Evolutionary conservation across 2,888 invertebrate species (phyloP), one percentile per base, ranked within the genome.

Genomic region (Sarcophaga carnaria): DNA sequence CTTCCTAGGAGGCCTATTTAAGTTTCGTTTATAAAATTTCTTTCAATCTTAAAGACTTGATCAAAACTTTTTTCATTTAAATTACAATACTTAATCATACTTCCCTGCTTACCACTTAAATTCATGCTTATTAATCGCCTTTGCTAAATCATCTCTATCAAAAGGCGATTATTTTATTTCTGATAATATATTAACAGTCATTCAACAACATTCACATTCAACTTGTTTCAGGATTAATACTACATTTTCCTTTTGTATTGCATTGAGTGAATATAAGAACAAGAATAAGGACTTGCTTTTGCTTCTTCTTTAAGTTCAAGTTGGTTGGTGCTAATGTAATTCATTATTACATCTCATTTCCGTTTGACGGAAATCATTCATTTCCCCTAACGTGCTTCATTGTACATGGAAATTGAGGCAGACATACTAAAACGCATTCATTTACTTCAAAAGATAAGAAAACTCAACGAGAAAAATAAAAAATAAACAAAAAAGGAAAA

Each of bases 301-400:
- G 45, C 14, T 74, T 17, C 25, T 20, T 75, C 27, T 11, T 75
- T 64, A n/a, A 4, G 20, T 22, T 62, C n/a, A 54, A 54, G 49
- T 49, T 54, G 67, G 22, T 67, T 47, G 83, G 62, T 85, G 80
- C 87, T 83, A 87, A 87, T 85, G 86, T 83, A 85, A 84, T 82
- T 88, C 88, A 88, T 87, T 88, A 85, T 88, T 88, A 88, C 88
- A 85, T 79, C 88, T 89, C 88, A 89, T 89, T 89, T 89, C 89
- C 88, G 88, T 78, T 81, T 63, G 70, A 76, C 80, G 89, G 89
- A 89, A 89, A 88, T 88, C 87, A 88, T 88, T 88, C 87, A 88
- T 88, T 89, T 89, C 88, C 37, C 88, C 74, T 84, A 83, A 78
- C 74, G 83, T 85, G 59, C 76, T 80, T 77, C 63, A 64, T 67